Evolutionary conservation across 2,888 invertebrate species (phyloP), one percentile per base, ranked within the genome.

Genomic region (Hirtodrosophila histrioides): DNA sequence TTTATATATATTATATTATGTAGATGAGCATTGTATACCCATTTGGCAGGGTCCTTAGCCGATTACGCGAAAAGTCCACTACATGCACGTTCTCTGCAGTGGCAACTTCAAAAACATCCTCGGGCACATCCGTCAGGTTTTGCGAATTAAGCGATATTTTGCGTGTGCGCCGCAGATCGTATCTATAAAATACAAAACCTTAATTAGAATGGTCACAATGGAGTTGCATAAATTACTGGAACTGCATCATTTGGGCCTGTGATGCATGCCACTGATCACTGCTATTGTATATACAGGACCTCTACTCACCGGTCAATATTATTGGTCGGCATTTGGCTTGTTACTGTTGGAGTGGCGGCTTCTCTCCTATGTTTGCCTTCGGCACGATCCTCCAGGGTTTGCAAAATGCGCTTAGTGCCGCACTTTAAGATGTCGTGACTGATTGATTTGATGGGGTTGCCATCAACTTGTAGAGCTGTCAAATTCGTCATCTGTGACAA

Each of bases 11-110:
- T n/a, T n/a, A n/a, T 43, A 5, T 40, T 36, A 11, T 4, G 88
- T 24, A 27, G 6, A 8, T 8, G 8, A 3, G 0, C 4, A 27
- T 27, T 27, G 4, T 0, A 27, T 92, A 95, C 96, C 95, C 94
- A n/a, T 91, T 82, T 7, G 97, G 97, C 73, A 97, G 89, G 1
- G 92, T 86, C 2, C 92, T 91, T 0, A 98, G 92, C 83, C 94
- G 94, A 91, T 98, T 98, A 91, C 95, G 96, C 64, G 96, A 96
- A 64, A 98, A 91, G 92, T 98, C 97, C 7, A 97, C 93, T 48
- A 94, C 94, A 54, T 94, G 94, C 7, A 97, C 95, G 67, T 94
- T 94, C 0, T 95, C 96, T 53, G 94, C 93, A 9, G 93, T 93
- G 3, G 97, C 97, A 58, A 95, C 92, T 58, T 93, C 91, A 89